Conservation (phyloP, 2,888 invertebrate genomes). For the Mesoligia furuncula region DNA sequence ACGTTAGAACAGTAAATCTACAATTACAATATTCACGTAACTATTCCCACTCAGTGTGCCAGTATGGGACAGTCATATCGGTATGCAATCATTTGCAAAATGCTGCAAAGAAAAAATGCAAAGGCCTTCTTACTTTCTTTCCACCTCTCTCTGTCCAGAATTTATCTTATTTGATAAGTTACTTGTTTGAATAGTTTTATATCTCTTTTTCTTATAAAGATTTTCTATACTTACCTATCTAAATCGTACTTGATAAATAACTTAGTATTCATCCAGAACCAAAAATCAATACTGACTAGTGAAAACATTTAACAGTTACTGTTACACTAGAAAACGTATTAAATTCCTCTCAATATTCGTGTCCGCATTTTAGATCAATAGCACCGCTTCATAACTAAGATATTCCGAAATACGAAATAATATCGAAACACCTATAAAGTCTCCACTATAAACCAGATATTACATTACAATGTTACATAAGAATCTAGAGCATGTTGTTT, state of each 20-base stretch:
- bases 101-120: too few species aligned
- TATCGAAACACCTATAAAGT: constrained; percentile 22
- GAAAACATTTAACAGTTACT: not conserved
- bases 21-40: too few species aligned
- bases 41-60: too few species aligned
- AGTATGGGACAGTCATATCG: too few species aligned
- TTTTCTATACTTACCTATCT: not conserved
- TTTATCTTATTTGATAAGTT: too few species aligned
- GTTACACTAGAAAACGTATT: not conserved
- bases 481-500: constrained; percentile 48
- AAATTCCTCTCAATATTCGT: not conserved
- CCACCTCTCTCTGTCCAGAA: too few species aligned
- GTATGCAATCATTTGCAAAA: too few species aligned
- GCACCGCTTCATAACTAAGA: constrained; percentile 11
- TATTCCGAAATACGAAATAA: constrained; percentile 28
- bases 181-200: not conserved
- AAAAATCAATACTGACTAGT: not conserved
- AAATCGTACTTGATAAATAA: not conserved
- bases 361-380: constrained; percentile 29
- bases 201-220: not conserved
- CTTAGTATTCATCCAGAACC: not conserved
- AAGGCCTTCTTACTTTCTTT: too few species aligned
- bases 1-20: too few species aligned
- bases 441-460: constrained; percentile 31
- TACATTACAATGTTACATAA: constrained; percentile 47